Conservation (phyloP, 2,113 vertebrate genomes). For the Tricholaema leucomelas region DNA sequence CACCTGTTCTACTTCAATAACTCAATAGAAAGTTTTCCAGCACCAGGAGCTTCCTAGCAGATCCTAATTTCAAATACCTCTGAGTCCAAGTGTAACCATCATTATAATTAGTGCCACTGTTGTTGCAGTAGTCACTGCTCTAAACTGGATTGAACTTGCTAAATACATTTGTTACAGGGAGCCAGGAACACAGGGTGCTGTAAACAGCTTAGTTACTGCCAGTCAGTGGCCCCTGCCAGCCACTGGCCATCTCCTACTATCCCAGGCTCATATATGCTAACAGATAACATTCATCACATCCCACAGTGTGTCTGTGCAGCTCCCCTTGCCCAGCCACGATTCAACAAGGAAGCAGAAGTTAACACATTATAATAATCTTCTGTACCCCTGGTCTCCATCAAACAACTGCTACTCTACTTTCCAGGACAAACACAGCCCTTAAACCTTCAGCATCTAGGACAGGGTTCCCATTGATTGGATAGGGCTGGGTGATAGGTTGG, state of each 20-base stretch:
- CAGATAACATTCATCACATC: not conserved
- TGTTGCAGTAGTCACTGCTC: not conserved
- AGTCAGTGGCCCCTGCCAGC: not conserved
- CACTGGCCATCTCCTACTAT: not conserved
- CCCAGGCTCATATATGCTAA: accelerated
- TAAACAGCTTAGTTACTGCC: not conserved
- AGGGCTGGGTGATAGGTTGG: too few species aligned
- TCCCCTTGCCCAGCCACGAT: not conserved
- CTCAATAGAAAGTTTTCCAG: not conserved
- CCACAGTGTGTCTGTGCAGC: not conserved
- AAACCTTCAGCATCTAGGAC: not conserved
- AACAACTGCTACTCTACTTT: not conserved
- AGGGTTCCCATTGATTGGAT: not conserved
- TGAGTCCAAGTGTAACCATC: not conserved
- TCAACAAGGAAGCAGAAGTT: not conserved
- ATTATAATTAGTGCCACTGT: not conserved
- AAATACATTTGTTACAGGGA: not conserved
- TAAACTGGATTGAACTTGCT: not conserved
- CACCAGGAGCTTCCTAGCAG: not conserved
- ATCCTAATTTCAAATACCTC: not conserved
- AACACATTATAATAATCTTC: not conserved
- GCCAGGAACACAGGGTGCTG: not conserved
- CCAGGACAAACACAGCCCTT: not conserved
- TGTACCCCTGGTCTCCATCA: not conserved
- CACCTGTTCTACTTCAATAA: not conserved